Evolutionary conservation across 2,113 vertebrate genomes (phyloP).

Genomic region (Callorhinus ursinus): DNA sequence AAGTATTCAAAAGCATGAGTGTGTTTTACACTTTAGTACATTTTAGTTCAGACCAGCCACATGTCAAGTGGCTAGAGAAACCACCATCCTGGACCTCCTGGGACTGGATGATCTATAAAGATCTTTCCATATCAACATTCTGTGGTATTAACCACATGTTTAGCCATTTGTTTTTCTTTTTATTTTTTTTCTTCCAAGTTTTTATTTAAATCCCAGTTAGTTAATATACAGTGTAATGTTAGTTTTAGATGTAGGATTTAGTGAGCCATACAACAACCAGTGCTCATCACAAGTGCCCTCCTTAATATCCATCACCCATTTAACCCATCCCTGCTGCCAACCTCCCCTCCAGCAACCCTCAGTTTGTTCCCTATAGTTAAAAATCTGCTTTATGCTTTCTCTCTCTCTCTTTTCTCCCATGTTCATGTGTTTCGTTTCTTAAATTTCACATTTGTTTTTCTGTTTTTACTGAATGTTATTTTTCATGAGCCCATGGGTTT

Average conservation of each 20-base stretch:
- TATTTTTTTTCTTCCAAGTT: background rate
- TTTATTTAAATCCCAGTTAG: background rate
- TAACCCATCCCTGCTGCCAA: background rate
- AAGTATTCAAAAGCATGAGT: background rate
- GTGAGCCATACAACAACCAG: background rate
- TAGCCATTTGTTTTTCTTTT: constrained; percentile 12
- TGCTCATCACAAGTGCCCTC: background rate
- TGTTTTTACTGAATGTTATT: background rate
- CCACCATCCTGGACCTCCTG: background rate
- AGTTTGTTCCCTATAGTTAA: background rate
- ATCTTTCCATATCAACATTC: background rate
- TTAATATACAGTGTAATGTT: background rate
- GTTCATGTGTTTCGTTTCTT: background rate
- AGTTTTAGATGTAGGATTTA: background rate
- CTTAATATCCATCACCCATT: background rate
- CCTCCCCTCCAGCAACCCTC: background rate
- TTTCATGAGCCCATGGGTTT: background rate
- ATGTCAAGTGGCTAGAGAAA: background rate
- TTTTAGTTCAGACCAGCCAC: background rate
- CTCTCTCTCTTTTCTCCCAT: background rate
- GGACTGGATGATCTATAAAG: background rate
- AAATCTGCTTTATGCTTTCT: background rate
- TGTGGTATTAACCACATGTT: background rate
- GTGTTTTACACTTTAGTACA: background rate
- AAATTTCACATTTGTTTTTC: background rate